Base-by-base conservation (phyloP, 2,797 vertebrate species). In the Clarias fuscus region DNA sequence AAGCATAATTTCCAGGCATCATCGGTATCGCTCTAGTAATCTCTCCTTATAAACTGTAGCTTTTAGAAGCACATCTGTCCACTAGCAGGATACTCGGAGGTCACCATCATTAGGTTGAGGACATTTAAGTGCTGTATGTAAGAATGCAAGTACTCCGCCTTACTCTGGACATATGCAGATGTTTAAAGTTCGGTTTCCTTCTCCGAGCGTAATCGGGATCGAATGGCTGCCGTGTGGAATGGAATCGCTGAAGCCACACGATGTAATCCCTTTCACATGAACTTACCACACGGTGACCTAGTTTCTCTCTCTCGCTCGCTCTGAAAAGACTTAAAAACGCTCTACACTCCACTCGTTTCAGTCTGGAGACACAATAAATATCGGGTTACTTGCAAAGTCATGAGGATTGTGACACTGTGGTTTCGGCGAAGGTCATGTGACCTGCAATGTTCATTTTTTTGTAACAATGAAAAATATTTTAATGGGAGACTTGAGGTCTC, bases 271-370 rank as follows among this genome's bases (percentile, higher is more conserved):
- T 84, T 84, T 84, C 68, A 64, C 40, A 62, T 62, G 33, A 72
- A 62, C 76, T 79, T 14, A 80, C 82, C 86, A 81, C 86, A 82
- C 70, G 86, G 82, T 90, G 88, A 88, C 88, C 89, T 85, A 88
- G 61, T 87, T 90, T 88, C 58, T 22, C 70, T 22, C 70, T 30
- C 43, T 80, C 43, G 1, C 5, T n/a, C 71, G 24, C 40, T 24
- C 43, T 48, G 43, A 48, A 73, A 73, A 24, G 14, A 1, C 14
- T 13, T 17, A 53, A 58, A 76, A n/a, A 14, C 1, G 8, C 17
- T 73, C 24, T 7, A 71, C 48, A 62, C 13, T 71, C 40, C 53
- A 1, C 11, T 61, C n/a, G 37, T 65, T 53, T 78, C 58, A n/a
- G 78, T 27, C 61, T 24, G 18, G 4, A 20, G 13, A 30, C 77